Percentiles rank a stretch among this genome's conserved stretches.
Conservation (phyloP, 2,888 invertebrate species). For the Drosophila leonis region DNA sequence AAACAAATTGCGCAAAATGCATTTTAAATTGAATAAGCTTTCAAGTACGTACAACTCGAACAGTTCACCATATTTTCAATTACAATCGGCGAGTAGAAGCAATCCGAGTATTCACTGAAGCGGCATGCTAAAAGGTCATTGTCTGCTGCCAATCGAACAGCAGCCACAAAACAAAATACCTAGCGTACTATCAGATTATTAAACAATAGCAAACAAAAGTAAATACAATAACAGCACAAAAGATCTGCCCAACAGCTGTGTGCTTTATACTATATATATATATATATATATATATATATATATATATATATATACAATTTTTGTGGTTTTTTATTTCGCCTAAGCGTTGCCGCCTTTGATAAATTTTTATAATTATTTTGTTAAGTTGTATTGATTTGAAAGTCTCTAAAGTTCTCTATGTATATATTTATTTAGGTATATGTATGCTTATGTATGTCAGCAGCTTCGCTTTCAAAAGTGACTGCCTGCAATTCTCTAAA, state of each 20-base stretch:
- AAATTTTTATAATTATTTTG: conserved; percentile 59
- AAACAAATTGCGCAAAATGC: conserved; percentile 75
- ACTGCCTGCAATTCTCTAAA: conserved; percentile 23
- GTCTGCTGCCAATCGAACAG: conserved; percentile 70
- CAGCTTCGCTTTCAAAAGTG: conserved; percentile 9
- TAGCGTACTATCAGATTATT: conserved; percentile 67
- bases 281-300: not conserved
- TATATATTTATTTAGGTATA: not conserved
- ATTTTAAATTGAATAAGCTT: conserved; percentile 66
- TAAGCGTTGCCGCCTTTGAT: conserved; percentile 54
- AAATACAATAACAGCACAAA: conserved; percentile 29
- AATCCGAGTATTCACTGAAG: conserved; percentile 55
- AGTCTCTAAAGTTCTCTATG: conserved; percentile 59
- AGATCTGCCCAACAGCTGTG: conserved; percentile 58
- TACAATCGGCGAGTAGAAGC: conserved; percentile 34
- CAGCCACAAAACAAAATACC: conserved; percentile 51
- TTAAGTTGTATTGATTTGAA: conserved; percentile 50
- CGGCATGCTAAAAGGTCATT: conserved; percentile 69
- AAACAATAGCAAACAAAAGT: conserved; percentile 43
- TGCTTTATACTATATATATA: conserved; percentile 8
- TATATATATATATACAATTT: not conserved
- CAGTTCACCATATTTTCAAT: conserved; percentile 37
- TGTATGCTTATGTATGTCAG: not conserved
- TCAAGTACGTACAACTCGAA: conserved; percentile 27
- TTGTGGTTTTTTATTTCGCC: conserved; percentile 29